Evolutionary conservation across 2,797 vertebrate genomes (phyloP), one percentile per base, ranked within the genome.

Genomic region (Hippocampus kuda): DNA sequence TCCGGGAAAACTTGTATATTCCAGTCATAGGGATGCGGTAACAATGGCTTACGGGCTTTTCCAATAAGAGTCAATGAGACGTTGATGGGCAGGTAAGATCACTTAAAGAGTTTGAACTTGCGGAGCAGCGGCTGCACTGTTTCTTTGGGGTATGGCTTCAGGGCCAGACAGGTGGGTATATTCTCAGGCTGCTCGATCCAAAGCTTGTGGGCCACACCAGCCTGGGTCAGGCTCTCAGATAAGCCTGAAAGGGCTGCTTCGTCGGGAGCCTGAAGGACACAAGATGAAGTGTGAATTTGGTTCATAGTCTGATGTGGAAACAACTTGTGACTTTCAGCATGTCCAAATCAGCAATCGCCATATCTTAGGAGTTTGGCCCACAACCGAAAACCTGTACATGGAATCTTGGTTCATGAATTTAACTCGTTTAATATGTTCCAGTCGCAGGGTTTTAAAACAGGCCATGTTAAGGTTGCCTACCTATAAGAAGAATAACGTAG

Each of bases 151-250:
- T 93, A 97, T 0, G 95, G 96, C 70, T 94, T 90, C 56, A 98
- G 88, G 0, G 95, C 96, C 69, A 98, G 69, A 65, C 95, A 98
- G 0, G 94, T 98, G 69, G 94, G 86, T 1, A 92, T 74, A 68
- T 97, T 92, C 81, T 98, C 95, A 0, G 96, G 96, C 68, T 96
- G 94, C 67, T 98, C 95, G 0, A 92, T 82, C 96, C 96, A 98
- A 1, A 97, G 82, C 46, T 92, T 88, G 73, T 98, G 93, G 63
- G 91, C 89, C 0, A 98, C 77, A 1, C 79, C 81, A 1, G 92
- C 91, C 74, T 91, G 85, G 0, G 79, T 85, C 38, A 98, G 84
- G 0, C 63, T 87, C 69, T 90, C 87, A 0, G 93, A 91, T 22
- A 98, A 85, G 0, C 62, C 66, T 0, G 76, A 88, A 59, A 98